Evolutionary conservation across 1,140 invertebrate genomes (phyloP), one percentile per base, ranked within the genome.

Genomic region (Aphelenchoides fujianensis): DNA sequence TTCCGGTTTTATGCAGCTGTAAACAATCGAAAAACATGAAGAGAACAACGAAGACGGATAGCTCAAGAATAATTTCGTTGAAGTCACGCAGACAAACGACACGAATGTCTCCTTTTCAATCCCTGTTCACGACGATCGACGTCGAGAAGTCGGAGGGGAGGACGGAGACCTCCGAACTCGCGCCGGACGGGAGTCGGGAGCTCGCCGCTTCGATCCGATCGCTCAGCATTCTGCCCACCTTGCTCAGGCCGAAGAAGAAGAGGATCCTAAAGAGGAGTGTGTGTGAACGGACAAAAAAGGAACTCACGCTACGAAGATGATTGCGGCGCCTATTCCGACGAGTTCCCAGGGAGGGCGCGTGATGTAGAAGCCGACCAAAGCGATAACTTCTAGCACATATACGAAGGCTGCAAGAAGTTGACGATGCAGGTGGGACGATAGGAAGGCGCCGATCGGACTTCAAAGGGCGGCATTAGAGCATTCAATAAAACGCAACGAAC

Each of bases 401-500:
- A 75, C 71, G 28, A 75, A 75, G 7, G 69, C 63, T 52, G 74
- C 74, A 30, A 75, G 70, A n/a, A 77, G 74, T 37, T 73, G 74
- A 16, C 74, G 74, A 53, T 75, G 74, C 27, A 78, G 59, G 68
- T 75, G 75, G 12, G 76, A 78, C 2, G 74, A 76, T 3, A 77
- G 23, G 30, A 76, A 75, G 7, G 74, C 75, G 5, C 74, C 74
- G 30, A 75, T 53, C n/a, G 74, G 74, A n/a, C 68, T 55, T 34
- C 74, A 71, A n/a, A n/a, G n/a, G n/a, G n/a, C n/a, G n/a, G n/a
- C n/a, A n/a, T n/a, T n/a, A n/a, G 2, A 74, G n/a, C n/a, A n/a
- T n/a, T n/a, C n/a, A n/a, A n/a, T n/a, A n/a, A n/a, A n/a, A n/a
- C n/a, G n/a, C n/a, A n/a, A n/a, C n/a, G n/a, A n/a, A n/a, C n/a